A percentile compares a stretch with the other conserved stretches of the same genome.
Conservation (phyloP, 2,113 vertebrate species). For the Zapus hudsonius region DNA sequence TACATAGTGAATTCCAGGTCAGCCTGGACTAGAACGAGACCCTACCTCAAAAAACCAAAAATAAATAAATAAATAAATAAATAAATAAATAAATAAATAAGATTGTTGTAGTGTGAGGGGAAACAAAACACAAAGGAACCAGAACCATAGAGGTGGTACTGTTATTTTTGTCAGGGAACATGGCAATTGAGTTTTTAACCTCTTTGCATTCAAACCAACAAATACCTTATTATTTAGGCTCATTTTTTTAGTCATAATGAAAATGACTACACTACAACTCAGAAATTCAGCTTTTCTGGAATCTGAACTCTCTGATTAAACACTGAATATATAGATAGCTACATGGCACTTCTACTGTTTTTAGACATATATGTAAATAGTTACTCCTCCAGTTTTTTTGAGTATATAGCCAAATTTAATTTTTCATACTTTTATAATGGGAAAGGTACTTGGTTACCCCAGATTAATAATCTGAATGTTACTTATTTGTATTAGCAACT, state of each 20-base stretch:
- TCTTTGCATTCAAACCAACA: background rate
- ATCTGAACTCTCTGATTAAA: conserved; percentile 38
- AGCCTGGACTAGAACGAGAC: no score
- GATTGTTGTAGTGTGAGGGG: background rate
- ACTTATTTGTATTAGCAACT: conserved; percentile 27
- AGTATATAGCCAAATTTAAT: conserved; percentile 15
- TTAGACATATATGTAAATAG: background rate
- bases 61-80: no score
- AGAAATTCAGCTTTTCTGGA: conserved; percentile 20
- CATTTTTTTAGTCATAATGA: background rate
- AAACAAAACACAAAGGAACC: background rate
- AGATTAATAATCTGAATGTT: conserved; percentile 36
- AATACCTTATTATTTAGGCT: background rate
- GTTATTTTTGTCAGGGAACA: background rate
- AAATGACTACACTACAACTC: background rate
- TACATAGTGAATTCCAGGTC: no score
- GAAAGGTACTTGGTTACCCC: background rate
- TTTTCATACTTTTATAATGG: conserved; percentile 1
- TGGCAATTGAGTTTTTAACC: conserved; percentile 34
- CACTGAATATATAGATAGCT: background rate
- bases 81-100: no score
- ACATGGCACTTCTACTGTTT: conserved; percentile 2
- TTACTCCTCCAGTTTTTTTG: conserved; percentile 24
- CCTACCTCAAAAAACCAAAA: no score
- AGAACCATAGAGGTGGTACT: background rate